Conservation (phyloP, 1,140 invertebrate species). For the Acyrthosiphon pisum region DNA sequence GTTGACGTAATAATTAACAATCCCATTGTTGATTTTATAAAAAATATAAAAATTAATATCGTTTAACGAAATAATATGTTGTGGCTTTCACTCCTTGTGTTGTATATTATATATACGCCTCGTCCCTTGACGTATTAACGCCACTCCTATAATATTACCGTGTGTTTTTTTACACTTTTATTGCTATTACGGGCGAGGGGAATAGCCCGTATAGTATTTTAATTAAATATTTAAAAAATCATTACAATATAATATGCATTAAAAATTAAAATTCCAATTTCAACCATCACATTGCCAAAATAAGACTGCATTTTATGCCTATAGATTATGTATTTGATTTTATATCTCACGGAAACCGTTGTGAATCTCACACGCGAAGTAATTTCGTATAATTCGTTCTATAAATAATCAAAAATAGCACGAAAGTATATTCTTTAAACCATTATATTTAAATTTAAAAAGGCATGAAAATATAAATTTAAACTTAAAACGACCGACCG, state of each 20-base stretch:
- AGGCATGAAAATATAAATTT: background rate
- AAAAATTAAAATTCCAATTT: background rate
- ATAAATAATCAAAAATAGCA: background rate
- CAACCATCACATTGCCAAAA: background rate
- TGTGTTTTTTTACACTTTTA: background rate
- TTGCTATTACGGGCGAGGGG: background rate
- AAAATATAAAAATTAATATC: conserved; percentile 15
- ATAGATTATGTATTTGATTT: background rate
- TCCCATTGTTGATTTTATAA: background rate
- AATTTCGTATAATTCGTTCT: background rate
- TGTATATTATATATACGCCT: background rate
- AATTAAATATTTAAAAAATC: conserved; percentile 2
- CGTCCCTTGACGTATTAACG: background rate
- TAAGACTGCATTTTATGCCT: background rate
- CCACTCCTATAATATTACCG: background rate
- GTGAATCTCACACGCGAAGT: background rate
- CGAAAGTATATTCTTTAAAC: background rate
- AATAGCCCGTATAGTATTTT: background rate
- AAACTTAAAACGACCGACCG: background rate
- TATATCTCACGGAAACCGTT: background rate
- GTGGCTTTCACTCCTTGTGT: background rate
- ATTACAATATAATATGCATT: background rate
- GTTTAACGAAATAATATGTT: background rate
- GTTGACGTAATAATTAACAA: background rate
- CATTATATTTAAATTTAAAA: background rate